Conservation (phyloP, 2,888 invertebrate genomes). For the Perdita meconis region DNA sequence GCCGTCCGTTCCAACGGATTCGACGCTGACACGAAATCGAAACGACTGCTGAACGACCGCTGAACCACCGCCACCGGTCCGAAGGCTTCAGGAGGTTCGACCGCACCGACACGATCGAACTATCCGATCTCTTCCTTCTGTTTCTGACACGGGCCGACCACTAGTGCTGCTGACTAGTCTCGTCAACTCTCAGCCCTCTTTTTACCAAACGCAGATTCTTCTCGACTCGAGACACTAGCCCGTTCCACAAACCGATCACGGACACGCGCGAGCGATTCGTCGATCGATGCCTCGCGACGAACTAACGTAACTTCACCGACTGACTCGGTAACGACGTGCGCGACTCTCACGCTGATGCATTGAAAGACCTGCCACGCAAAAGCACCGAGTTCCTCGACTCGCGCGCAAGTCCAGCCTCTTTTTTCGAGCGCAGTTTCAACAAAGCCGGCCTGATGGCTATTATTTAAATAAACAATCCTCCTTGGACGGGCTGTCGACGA, state of each 20-base stretch:
- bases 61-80: too few species aligned
- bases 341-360: conserved; percentile 52
- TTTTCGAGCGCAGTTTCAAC: conserved; percentile 17
- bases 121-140: conserved; percentile 15
- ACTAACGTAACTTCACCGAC: conserved; percentile 41
- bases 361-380: conserved; percentile 72
- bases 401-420: conserved; percentile 58
- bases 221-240: not conserved
- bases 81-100: too few species aligned
- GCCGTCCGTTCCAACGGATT: conserved; percentile 42
- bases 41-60: conserved; percentile 35
- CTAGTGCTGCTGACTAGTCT: too few species aligned
- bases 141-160: too few species aligned
- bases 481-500: conserved; percentile 20
- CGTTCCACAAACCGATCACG: conserved; percentile 32
- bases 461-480: conserved; percentile 38
- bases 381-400: conserved; percentile 67
- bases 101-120: conserved; percentile 12
- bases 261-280: conserved; percentile 35
- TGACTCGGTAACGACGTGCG: conserved; percentile 47
- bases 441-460: conserved; percentile 2
- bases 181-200: too few species aligned
- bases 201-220: too few species aligned
- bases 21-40: conserved; percentile 18
- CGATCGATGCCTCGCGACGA: conserved; percentile 48